Conservation (phyloP, 2,797 vertebrate genomes). For the Rhynchonycteris naso region DNA sequence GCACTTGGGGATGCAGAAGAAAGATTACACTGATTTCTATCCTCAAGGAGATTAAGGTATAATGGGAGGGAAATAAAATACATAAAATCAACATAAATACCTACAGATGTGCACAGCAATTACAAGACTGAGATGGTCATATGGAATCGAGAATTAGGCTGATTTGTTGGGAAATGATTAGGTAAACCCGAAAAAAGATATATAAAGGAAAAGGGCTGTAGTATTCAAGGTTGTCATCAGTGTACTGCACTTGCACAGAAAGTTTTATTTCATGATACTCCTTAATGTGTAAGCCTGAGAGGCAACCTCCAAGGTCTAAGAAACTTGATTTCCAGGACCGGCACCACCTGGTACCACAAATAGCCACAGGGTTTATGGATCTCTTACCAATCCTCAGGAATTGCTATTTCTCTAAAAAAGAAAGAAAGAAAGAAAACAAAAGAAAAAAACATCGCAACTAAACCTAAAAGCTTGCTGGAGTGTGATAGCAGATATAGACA, state of each 20-base stretch:
- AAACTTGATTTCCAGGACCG: conserved; percentile 16
- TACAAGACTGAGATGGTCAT: neutral
- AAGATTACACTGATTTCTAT: conserved; percentile 43
- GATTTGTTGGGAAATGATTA: conserved; percentile 39
- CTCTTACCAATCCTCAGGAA: neutral
- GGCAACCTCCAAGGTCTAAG: neutral
- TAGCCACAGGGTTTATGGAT: neutral
- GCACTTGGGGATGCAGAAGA: neutral
- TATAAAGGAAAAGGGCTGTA: neutral
- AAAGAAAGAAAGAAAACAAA: no score
- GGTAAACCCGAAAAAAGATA: conserved; percentile 36
- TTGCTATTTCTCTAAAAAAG: neutral
- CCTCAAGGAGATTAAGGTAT: conserved; percentile 54
- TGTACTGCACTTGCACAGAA: neutral
- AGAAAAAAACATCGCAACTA: neutral
- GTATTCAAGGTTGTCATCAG: neutral
- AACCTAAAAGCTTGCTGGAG: neutral
- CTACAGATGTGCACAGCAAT: conserved; percentile 62
- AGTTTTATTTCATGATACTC: neutral
- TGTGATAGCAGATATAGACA: neutral
- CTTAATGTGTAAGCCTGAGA: neutral
- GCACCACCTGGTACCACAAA: neutral
- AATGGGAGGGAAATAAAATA: conserved; percentile 61
- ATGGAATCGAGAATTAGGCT: conserved; percentile 44
- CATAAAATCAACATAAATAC: conserved; percentile 67